Percentiles rank a stretch among this genome's conserved stretches.
Conservation (phyloP, 1,140 invertebrate genomes). For the Drosophila subobscura region DNA sequence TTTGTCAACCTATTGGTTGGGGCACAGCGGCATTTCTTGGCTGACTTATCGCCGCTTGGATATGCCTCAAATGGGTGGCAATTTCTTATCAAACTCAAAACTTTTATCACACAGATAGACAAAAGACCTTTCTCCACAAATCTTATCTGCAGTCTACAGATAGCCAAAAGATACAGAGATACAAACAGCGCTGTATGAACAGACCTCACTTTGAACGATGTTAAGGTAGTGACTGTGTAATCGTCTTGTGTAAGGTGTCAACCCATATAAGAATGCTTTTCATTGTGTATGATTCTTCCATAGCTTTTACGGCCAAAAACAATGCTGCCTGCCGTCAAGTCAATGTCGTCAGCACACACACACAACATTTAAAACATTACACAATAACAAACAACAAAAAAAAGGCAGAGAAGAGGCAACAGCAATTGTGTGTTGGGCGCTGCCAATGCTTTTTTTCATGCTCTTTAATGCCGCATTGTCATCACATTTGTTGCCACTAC, state of each 20-base stretch:
- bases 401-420: conserved; percentile 14
- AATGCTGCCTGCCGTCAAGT: conserved; percentile 28
- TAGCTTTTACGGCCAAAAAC: conserved; percentile 13
- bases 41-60: no score
- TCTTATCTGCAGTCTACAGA: conserved; percentile 16
- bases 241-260: conserved; percentile 52
- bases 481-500: conserved; percentile 66
- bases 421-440: conserved; percentile 25
- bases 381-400: conserved; percentile 63
- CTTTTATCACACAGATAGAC: conserved; percentile 19
- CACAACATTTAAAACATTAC: conserved; percentile 63
- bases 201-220: conserved; percentile 37
- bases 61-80: no score
- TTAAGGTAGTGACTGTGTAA: conserved; percentile 56
- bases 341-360: conserved; percentile 56
- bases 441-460: conserved; percentile 45
- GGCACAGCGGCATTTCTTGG: background rate
- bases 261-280: conserved; percentile 55
- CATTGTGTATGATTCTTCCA: conserved; percentile 38
- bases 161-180: conserved; percentile 3
- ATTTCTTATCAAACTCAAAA: conserved; percentile 6
- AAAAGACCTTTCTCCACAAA: conserved; percentile 37
- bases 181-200: background rate
- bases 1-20: conserved; percentile 57
- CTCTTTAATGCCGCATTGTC: conserved; percentile 74